Base-by-base conservation (phyloP, 2,797 vertebrate genomes). In the Allobates femoralis region DNA sequence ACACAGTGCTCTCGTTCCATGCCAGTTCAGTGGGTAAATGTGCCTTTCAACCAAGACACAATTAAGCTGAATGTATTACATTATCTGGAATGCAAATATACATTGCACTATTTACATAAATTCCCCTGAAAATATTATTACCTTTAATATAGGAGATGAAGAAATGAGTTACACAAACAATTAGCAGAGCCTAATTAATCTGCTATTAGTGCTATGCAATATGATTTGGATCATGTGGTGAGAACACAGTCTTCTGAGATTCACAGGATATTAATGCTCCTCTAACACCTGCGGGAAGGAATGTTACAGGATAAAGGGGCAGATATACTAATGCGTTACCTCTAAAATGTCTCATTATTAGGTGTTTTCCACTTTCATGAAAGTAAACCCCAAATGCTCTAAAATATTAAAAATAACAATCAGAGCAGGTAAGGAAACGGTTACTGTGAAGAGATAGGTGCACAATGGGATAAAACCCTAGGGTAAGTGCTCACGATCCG, bases 21-120 rank as follows among this genome's bases (percentile, higher is more conserved):
- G 89, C 88, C 87, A 90, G 90, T 90, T 76, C 90, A 92, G 91
- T 91, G 88, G 90, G 90, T 89, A 88, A 87, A 71, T 89, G 88
- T 86, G 15, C 64, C 30, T 87, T 89, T 62, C 12, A 71, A 91
- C 86, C 55, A 46, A 82, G 55, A 67, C 87, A 89, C 90, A 90
- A 90, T 83, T 88, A 81, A 89, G 88, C 76, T 79, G 34, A 69
- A 90, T 88, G 84, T 87, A 90, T 88, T 62, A n/a, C 64, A 88
- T 89, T 83, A 88, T 21, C 79, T 81, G 62, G 80, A 79, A 86
- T 80, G 79, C 87, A 84, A 84, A 51, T 76, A 87, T 75, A 37
- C 11, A 3, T 89, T 85, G 86, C 0, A 80, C 56, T 89, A 85
- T 4, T 83, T 50, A 67, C 90, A 89, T 26, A 86, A 88, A 84